Conservation (phyloP, 2,113 vertebrate genomes). For the Polypterus bichir region DNA sequence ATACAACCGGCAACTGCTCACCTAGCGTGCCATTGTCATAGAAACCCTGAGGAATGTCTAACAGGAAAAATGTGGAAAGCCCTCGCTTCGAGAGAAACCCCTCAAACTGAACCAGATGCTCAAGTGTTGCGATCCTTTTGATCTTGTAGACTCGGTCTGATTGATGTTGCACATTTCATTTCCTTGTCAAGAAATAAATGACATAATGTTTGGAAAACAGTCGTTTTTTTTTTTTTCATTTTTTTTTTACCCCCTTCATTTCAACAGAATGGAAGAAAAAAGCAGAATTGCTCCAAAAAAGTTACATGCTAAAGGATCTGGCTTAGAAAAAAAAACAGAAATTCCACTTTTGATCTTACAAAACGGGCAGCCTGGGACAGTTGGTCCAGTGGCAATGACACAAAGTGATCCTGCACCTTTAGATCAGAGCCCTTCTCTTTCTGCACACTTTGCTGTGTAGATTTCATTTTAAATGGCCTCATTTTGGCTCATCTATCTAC, state of each 20-base stretch:
- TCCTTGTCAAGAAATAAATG: constrained; percentile 47
- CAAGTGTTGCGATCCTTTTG: constrained; percentile 51
- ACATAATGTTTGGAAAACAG: constrained; percentile 59
- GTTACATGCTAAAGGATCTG: too few relatives aligned
- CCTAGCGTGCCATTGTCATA: constrained; percentile 38
- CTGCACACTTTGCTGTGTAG: too few relatives aligned
- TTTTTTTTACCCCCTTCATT: constrained; percentile 1
- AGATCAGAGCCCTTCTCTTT: too few relatives aligned
- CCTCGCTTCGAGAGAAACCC: constrained; percentile 29
- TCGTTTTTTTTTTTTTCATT: constrained; percentile 14
- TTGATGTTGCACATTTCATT: constrained; percentile 56
- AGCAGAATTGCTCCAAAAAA: background rate
- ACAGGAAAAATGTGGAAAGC: constrained; percentile 41
- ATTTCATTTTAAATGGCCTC: too few relatives aligned
- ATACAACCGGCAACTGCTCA: constrained; percentile 24
- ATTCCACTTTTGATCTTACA: too few relatives aligned
- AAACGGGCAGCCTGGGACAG: too few relatives aligned
- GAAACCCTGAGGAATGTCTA: constrained; percentile 50
- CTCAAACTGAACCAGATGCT: constrained; percentile 48
- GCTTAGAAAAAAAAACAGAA: too few relatives aligned
- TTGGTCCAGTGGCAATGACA: too few relatives aligned
- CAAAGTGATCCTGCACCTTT: too few relatives aligned
- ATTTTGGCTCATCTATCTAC: too few relatives aligned
- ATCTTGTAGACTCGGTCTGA: constrained; percentile 50
- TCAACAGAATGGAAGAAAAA: background rate